Evolutionary conservation across 2,113 vertebrate species (phyloP).

Genomic region (Glaucomys volans): DNA sequence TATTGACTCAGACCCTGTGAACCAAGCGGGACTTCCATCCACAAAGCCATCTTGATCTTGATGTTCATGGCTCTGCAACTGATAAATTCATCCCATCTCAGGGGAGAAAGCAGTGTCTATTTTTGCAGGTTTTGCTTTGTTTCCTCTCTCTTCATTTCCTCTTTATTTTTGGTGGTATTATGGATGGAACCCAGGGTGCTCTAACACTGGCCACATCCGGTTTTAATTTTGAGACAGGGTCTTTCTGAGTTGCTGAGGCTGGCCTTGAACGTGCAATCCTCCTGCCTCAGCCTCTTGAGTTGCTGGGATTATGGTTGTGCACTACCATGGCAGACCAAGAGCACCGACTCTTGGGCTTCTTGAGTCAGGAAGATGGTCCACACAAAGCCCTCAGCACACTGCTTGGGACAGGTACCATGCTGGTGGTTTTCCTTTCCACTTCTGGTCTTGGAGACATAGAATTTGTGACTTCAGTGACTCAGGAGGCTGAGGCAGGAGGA

Average conservation of each 20-base stretch:
- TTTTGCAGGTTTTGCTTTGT: not conserved
- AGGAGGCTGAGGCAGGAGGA: too few relatives aligned
- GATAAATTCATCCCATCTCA: not conserved
- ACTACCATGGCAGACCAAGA: not conserved
- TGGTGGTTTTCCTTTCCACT: not conserved
- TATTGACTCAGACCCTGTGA: not conserved
- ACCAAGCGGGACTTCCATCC: not conserved
- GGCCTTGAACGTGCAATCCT: too few relatives aligned
- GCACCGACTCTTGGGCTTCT: not conserved
- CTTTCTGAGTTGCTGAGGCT: too few relatives aligned
- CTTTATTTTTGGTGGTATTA: not conserved
- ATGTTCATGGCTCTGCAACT: not conserved
- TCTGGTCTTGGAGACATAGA: not conserved
- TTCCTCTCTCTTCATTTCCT: not conserved
- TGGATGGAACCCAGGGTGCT: not conserved
- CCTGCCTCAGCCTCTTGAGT: too few relatives aligned
- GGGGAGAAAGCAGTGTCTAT: not conserved
- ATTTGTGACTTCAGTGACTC: not conserved
- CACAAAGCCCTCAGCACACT: too few relatives aligned
- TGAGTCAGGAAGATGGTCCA: not conserved
- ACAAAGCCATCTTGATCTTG: not conserved
- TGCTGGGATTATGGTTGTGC: too few relatives aligned
- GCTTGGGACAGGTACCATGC: fast-evolving
- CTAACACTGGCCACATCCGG: too few relatives aligned
- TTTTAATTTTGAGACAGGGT: not conserved